These are phyloP conservation scores for Diorhabda elongata DNA, from an alignment of 1,140 invertebrate species.

Conservation along the genomic window DNA sequence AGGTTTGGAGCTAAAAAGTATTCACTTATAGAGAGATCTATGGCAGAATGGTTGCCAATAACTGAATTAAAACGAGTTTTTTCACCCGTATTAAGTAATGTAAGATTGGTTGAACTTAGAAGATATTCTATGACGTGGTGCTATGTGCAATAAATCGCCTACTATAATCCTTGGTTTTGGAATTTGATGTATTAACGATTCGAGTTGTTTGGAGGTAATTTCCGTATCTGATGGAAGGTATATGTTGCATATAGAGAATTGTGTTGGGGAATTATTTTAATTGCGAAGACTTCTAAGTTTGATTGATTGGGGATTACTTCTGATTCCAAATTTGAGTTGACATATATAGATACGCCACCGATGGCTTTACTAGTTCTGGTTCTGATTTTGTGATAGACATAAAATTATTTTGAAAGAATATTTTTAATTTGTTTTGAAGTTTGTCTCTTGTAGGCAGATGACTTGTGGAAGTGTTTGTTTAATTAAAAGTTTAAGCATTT, in stretches of 20 bases:
- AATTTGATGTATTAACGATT: not conserved
- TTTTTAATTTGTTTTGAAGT: not conserved
- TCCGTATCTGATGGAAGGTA: not conserved
- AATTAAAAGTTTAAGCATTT: not conserved
- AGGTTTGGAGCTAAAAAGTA: too few species aligned
- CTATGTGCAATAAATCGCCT: not conserved
- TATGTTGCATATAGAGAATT: not conserved
- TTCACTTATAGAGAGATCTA: not conserved
- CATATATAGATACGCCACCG: too few species aligned
- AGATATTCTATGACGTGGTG: not conserved
- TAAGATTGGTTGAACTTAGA: not conserved
- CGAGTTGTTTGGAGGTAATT: not conserved
- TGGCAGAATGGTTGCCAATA: not conserved
- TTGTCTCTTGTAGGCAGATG: not conserved
- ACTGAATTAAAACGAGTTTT: not conserved
- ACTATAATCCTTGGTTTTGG: not conserved
- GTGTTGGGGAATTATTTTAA: too few species aligned
- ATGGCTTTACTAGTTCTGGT: too few species aligned
- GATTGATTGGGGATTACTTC: too few species aligned
- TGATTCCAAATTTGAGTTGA: too few species aligned
- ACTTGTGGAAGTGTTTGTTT: not conserved
- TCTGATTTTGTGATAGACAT: too few species aligned
- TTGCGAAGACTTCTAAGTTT: too few species aligned
- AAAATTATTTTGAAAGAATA: too few species aligned
- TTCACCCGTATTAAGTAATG: not conserved